A percentile compares a stretch with the other conserved stretches of the same genome.
Evolutionary conservation across 1,140 invertebrate genomes (phyloP).

Genomic region (Bombus vancouverensis): DNA sequence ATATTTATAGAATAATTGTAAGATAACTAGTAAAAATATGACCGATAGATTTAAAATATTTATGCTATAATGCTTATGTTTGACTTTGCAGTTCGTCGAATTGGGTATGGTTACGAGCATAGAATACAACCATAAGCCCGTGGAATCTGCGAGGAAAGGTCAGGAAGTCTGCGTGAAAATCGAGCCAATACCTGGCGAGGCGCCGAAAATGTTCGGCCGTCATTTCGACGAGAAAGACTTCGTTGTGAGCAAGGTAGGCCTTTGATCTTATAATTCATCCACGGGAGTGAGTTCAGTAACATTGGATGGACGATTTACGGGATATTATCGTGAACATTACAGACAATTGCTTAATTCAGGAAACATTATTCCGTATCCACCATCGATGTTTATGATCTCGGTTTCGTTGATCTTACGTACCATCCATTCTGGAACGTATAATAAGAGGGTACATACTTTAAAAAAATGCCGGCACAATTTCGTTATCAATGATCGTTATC

Average conservation of each 20-base stretch:
- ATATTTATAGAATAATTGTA: not conserved
- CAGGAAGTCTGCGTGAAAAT: slow-evolving; percentile 99
- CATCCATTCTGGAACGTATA: not conserved
- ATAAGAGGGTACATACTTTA: not conserved
- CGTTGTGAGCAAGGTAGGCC: slow-evolving; percentile 95
- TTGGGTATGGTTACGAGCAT: slow-evolving; percentile 97
- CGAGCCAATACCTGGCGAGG: slow-evolving; percentile 96
- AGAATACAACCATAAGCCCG: slow-evolving; percentile 94
- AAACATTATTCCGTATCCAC: too few species aligned
- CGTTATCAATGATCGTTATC: not conserved
- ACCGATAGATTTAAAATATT: not conserved
- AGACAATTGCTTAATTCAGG: not conserved
- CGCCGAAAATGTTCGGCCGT: slow-evolving; percentile 98
- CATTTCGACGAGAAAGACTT: slow-evolving; percentile 99
- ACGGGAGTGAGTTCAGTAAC: not conserved
- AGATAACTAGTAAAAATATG: not conserved
- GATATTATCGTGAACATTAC: not conserved
- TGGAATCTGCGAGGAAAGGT: slow-evolving; percentile 96
- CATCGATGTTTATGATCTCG: not conserved
- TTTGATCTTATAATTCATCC: not conserved
- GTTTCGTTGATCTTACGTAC: not conserved
- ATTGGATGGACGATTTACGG: not conserved
- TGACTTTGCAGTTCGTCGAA: slow-evolving; percentile 92
- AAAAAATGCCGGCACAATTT: not conserved
- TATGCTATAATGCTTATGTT: not conserved